These are phyloP conservation scores for Gambusia yucatana DNA, from an alignment of 2,797 vertebrate species.

Conservation along the genomic window DNA sequence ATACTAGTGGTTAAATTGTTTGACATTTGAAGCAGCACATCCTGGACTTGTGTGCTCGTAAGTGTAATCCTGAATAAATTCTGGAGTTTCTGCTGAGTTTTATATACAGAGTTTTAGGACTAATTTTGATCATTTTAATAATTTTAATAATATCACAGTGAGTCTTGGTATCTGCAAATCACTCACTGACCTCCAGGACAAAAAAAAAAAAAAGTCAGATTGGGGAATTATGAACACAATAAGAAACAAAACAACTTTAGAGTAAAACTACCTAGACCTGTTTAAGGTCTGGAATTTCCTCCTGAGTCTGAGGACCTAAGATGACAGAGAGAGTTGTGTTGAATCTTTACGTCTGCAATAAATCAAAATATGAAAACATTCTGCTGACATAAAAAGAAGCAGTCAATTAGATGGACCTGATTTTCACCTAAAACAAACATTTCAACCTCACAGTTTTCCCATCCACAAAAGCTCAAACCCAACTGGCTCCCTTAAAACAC, in stretches of 20 bases:
- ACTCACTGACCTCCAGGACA: background rate
- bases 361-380: slow-evolving; percentile 17
- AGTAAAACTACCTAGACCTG: background rate
- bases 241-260: background rate
- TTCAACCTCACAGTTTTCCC: slow-evolving; percentile 8
- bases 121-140: background rate
- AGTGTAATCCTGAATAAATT: background rate
- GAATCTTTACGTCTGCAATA: background rate
- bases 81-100: background rate
- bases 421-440: slow-evolving; percentile 8
- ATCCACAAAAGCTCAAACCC: slow-evolving; percentile 1
- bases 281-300: background rate
- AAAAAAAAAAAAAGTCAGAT: background rate
- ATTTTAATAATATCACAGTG: background rate
- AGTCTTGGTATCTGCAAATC: background rate
- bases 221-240: background rate
- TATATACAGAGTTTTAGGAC: background rate
- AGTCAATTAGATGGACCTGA: background rate
- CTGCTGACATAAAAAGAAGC: slow-evolving; percentile 10
- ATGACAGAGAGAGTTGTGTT: background rate
- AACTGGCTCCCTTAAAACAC: slow-evolving; percentile 15
- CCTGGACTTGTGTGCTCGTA: background rate
- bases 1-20: background rate
- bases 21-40: background rate
- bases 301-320: background rate